Base-by-base conservation (phyloP, 2,113 vertebrate species). In the Pao palembangensis region DNA sequence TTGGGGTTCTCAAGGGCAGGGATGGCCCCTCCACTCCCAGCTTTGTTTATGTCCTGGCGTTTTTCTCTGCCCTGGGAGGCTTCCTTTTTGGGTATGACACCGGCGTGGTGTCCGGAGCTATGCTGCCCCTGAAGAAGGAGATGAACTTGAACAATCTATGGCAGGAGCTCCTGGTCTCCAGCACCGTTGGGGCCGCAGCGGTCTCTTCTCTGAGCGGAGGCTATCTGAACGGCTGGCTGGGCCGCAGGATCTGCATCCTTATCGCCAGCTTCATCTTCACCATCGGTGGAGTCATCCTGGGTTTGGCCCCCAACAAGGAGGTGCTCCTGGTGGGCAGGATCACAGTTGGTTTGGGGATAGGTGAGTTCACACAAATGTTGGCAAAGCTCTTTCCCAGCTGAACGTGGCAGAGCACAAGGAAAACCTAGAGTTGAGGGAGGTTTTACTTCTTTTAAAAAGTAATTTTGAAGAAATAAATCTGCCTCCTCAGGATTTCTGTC, bases 41-140 rank as follows among this genome's bases (percentile, higher is more conserved):
- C 47, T 95, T 98, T 69, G 77, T 98, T 42, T 91, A 91, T 12
- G 5, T 87, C 19, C 14, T 92, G 73, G 82, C 86, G 0, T 88
- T 89, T 28, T 96, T 96, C 89, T 95, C 96, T 0, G 96, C 95
- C 46, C 85, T 99, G 57, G 96, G 96, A 13, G 96, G 96, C 55
- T 95, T 99, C 66, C 92, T 99, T 38, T 98, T 98, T 69, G 96
- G 96, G 72, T 99, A 99, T 28, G 96, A 99, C 88, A 98, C 96
- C 2, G 96, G 96, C 5, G 96, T 99, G 79, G 94, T 99, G 60
- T 95, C 96, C 0, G 96, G 96, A 28, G 96, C 95, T 1, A 94
- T 99, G 92, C 92, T 99, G 69, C 91, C 96, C 67, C 93, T 99
- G 58, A 96, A 96, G 88, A 88, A 77, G 82, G 92, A 96, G 91